A percentile compares a stretch with the other conserved stretches of the same genome.
Conservation (phyloP, 2,888 invertebrate species). For the Ellobium chinense region DNA sequence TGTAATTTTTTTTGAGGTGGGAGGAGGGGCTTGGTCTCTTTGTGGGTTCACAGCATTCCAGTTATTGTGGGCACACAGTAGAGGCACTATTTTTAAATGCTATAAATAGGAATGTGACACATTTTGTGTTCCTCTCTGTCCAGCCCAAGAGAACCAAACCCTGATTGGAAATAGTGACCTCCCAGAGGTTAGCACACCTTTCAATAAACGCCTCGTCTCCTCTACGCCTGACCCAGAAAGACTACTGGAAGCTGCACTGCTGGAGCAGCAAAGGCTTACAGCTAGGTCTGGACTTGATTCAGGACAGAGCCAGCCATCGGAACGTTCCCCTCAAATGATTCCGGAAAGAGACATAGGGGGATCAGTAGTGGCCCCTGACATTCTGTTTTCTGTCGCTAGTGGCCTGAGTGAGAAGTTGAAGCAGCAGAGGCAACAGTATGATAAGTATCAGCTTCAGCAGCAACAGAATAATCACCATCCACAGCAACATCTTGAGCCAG, state of each 20-base stretch:
- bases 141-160: background rate
- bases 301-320: background rate
- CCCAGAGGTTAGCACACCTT: constrained; percentile 57
- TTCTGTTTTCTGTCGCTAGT: background rate
- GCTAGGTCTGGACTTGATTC: background rate
- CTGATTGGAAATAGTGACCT: background rate
- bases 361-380: background rate
- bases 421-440: constrained; percentile 19
- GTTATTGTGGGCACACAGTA: background rate
- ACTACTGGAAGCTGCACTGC: constrained; percentile 36
- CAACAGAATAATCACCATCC: background rate
- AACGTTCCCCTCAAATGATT: constrained; percentile 29
- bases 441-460: background rate
- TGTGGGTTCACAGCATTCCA: background rate
- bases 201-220: constrained; percentile 66
- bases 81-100: no score
- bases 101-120: background rate
- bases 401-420: constrained; percentile 15
- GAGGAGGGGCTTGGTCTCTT: background rate
- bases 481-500: background rate
- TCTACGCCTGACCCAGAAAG: constrained; percentile 74
- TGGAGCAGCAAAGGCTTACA: background rate
- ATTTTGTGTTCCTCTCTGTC: background rate
- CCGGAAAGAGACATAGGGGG: constrained; percentile 32
- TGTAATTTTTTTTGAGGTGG: background rate